Evolutionary conservation across 2,888 invertebrate species (phyloP).

Genomic region (Tanaodytes sp.): DNA sequence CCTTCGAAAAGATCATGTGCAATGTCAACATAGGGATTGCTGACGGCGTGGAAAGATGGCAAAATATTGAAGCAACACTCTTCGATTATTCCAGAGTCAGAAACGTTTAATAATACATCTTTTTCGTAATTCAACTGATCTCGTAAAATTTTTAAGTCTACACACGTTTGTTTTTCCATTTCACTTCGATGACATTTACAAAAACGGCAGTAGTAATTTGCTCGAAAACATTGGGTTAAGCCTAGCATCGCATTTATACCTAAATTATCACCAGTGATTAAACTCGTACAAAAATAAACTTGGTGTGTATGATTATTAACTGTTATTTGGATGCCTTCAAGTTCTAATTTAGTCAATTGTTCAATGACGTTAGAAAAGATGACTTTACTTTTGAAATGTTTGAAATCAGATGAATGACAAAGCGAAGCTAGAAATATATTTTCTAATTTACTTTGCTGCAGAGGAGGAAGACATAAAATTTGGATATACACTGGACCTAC

Average conservation of each 20-base stretch:
- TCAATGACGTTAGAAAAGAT: constrained; percentile 19
- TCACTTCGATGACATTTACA: constrained; percentile 3
- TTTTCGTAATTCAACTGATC: neutral
- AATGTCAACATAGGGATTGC: constrained; percentile 37
- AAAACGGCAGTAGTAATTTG: constrained; percentile 8
- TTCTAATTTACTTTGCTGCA: neutral
- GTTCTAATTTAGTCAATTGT: neutral
- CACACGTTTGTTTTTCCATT: neutral
- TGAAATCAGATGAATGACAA: constrained; percentile 11
- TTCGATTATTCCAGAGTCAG: neutral
- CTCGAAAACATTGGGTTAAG: constrained; percentile 8
- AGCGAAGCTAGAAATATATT: constrained; percentile 21
- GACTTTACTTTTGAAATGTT: neutral
- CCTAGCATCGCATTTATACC: constrained; percentile 4
- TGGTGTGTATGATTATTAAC: neutral
- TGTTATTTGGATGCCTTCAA: constrained; percentile 9
- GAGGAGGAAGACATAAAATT: constrained; percentile 10
- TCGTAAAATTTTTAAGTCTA: neutral
- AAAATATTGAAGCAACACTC: constrained; percentile 13
- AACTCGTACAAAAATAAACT: constrained; percentile 8
- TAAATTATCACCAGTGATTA: constrained; percentile 2
- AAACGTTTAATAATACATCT: neutral
- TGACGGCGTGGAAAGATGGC: constrained; percentile 19
- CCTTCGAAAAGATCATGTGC: constrained; percentile 52
- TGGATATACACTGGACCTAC: constrained; percentile 18